Conservation (phyloP, 2,113 vertebrate species). For the Conger conger region DNA sequence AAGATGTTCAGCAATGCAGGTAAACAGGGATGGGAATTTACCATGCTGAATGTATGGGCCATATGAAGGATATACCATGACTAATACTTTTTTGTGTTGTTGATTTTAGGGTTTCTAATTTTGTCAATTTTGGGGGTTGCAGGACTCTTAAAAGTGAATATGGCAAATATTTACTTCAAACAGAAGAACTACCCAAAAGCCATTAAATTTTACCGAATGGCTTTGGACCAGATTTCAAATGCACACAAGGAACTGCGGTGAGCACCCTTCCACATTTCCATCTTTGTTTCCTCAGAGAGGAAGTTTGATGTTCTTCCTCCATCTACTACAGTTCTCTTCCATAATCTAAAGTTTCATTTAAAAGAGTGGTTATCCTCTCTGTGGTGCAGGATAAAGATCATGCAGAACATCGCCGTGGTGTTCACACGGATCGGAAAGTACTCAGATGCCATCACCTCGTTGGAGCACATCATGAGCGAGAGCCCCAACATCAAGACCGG, state of each 20-base stretch:
- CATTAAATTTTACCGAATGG: constrained; percentile 97
- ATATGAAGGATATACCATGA: background rate
- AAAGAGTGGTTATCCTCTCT: constrained; percentile 3
- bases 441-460: constrained; percentile 85
- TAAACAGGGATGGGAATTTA: constrained; percentile 52
- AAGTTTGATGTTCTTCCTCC: no score
- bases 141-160: constrained; percentile 94
- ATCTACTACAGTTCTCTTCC: no score
- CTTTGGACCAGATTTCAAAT: constrained; percentile 91
- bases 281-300: background rate
- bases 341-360: no score
- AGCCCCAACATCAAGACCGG: constrained; percentile 87
- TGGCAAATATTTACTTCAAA: constrained; percentile 96
- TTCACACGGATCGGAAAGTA: constrained; percentile 92
- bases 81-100: background rate
- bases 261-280: constrained; percentile 40
- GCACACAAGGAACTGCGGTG: constrained; percentile 86
- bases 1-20: constrained; percentile 95
- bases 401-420: constrained; percentile 94
- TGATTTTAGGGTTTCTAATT: constrained; percentile 35
- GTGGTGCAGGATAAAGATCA: constrained; percentile 87
- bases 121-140: constrained; percentile 19
- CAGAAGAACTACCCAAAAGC: constrained; percentile 94
- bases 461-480: constrained; percentile 90
- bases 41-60: background rate